Evolutionary conservation across 92 coral and sea anemone genomes (phyloP).

Genomic region (Phenganax stokvisi): DNA sequence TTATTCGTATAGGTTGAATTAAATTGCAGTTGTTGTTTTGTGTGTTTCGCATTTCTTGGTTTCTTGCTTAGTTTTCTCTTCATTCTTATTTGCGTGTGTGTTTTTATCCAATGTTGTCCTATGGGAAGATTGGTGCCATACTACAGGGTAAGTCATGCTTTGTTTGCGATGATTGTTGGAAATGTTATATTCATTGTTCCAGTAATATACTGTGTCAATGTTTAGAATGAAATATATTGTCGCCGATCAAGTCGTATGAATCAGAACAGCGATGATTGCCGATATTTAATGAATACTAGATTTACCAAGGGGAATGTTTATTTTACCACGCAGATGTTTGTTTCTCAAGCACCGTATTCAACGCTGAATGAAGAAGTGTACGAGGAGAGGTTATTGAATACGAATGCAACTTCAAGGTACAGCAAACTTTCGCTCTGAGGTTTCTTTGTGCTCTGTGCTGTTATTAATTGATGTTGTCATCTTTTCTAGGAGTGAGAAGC

Average conservation of each 20-base stretch:
- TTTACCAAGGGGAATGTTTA: no score
- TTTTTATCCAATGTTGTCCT: conserved; percentile 78
- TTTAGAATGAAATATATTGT: no score
- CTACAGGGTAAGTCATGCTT: conserved; percentile 66
- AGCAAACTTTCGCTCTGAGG: neutral
- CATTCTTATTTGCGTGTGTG: conserved; percentile 56
- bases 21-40: conserved; percentile 50
- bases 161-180: neutral
- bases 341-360: conserved; percentile 14
- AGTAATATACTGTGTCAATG: no score
- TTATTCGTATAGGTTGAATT: conserved; percentile 50
- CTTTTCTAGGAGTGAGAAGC: no score
- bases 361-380: conserved; percentile 23
- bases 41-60: conserved; percentile 86
- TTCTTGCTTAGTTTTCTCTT: conserved; percentile 60
- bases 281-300: no score
- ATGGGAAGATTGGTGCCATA: conserved; percentile 81
- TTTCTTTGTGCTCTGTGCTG: neutral
- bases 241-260: no score
- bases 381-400: conserved; percentile 11
- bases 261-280: no score
- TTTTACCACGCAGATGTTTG: no score
- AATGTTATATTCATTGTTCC: no score
- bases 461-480: no score
- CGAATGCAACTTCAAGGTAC: conserved; percentile 7